phyloP scores from a whole-genome alignment of 2,113 vertebrate species.

The Channa argus region DNA sequence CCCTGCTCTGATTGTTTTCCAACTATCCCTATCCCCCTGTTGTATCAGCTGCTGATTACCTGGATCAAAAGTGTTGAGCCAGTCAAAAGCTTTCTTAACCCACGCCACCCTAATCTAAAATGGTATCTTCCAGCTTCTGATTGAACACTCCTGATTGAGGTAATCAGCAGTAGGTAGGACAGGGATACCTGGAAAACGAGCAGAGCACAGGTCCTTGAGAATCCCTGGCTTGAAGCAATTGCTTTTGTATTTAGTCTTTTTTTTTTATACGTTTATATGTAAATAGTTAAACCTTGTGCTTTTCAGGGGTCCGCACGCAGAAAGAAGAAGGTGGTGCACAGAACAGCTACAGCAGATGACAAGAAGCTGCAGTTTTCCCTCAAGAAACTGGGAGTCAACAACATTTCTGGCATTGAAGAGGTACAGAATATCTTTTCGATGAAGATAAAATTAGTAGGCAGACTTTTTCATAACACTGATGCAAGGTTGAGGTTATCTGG shows the following conservation, averaged over 20 bases:
- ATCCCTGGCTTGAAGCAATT: neutral
- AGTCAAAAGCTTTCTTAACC: no score
- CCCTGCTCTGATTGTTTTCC: no score
- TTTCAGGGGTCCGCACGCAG: constrained; percentile 93
- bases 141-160: no score
- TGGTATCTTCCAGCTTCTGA: no score
- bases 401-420: constrained; percentile 99
- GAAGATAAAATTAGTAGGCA: neutral
- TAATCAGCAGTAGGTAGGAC: no score
- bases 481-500: neutral
- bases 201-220: no score
- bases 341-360: constrained; percentile 97
- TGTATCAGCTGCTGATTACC: no score
- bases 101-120: no score
- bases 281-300: constrained; percentile 1
- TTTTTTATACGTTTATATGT: neutral
- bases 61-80: no score
- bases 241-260: neutral
- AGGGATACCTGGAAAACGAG: no score
- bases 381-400: constrained; percentile 97
- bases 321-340: constrained; percentile 99
- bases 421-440: constrained; percentile 72
- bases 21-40: no score
- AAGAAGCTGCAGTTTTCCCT: constrained; percentile 98
- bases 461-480: neutral